These are phyloP conservation scores for Zosterops hypoxanthus DNA, from an alignment of 2,113 vertebrate genomes.

Conservation along the genomic window DNA sequence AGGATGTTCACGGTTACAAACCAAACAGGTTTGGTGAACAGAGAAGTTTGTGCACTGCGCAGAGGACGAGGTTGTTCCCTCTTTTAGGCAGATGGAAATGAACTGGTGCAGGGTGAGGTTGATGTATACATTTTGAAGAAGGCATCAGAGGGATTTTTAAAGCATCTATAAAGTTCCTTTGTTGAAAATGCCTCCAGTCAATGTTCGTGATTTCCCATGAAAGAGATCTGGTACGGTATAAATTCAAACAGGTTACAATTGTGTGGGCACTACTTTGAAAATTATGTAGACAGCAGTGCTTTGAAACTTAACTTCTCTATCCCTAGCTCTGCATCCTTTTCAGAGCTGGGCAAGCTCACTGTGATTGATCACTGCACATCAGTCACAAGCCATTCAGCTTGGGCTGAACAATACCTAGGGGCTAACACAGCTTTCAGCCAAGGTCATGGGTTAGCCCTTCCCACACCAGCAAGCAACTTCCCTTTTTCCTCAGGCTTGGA, in stretches of 20 bases:
- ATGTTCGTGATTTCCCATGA: background rate
- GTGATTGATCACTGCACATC: conserved; percentile 23
- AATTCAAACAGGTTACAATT: background rate
- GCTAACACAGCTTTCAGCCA: background rate
- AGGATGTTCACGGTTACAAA: conserved; percentile 18
- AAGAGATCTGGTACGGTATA: background rate
- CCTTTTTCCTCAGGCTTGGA: background rate
- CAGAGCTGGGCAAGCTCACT: background rate
- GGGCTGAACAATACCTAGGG: background rate
- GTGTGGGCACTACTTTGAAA: background rate
- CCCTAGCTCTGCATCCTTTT: background rate
- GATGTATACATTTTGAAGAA: background rate
- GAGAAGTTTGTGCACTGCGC: background rate
- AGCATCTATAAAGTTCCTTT: background rate
- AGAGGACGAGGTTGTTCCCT: background rate
- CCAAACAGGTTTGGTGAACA: conserved; percentile 21
- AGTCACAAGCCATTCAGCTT: background rate
- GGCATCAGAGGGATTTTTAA: background rate
- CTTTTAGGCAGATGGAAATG: background rate
- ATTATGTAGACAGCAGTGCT: background rate
- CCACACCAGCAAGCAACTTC: background rate
- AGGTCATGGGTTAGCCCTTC: conserved; percentile 27
- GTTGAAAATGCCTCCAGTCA: background rate
- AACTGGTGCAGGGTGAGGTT: background rate
- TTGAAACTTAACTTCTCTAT: background rate